Percentiles rank a stretch among this genome's conserved stretches.
Evolutionary conservation across 2,888 invertebrate genomes (phyloP).

Genomic region (Dexiosoma caninum): DNA sequence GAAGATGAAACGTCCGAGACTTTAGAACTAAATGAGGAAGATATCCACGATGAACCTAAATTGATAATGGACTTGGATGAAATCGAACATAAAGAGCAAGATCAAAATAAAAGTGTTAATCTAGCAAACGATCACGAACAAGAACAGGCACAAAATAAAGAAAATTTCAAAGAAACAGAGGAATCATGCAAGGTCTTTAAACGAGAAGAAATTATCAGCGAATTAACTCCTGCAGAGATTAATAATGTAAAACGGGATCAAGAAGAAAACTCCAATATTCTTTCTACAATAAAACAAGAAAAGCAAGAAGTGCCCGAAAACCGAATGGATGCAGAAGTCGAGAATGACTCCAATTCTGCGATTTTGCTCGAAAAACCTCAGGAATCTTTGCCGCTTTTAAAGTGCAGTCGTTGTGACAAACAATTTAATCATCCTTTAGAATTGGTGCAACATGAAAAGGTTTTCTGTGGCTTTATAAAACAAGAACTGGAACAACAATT

Average conservation of each 20-base stretch:
- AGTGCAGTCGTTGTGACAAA: slow-evolving; percentile 81
- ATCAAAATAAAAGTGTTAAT: slow-evolving; percentile 70
- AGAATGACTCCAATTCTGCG: not conserved
- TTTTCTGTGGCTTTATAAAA: slow-evolving; percentile 79
- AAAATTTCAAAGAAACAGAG: slow-evolving; percentile 34
- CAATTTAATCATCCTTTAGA: slow-evolving; percentile 81
- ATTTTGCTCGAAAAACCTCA: not conserved
- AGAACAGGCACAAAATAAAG: slow-evolving; percentile 69
- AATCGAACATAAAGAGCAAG: slow-evolving; percentile 79
- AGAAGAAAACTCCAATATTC: slow-evolving; percentile 70
- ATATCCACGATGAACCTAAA: slow-evolving; percentile 79
- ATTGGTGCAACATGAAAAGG: slow-evolving; percentile 86
- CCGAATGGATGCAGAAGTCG: not conserved
- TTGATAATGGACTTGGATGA: slow-evolving; percentile 85
- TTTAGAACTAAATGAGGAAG: slow-evolving; percentile 66
- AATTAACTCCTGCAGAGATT: not conserved
- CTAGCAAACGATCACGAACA: slow-evolving; percentile 69
- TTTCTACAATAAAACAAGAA: slow-evolving; percentile 36
- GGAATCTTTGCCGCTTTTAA: slow-evolving; percentile 65
- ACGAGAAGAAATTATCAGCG: slow-evolving; percentile 40
- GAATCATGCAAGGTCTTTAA: slow-evolving; percentile 71
- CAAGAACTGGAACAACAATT: slow-evolving; percentile 83
- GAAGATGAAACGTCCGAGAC: slow-evolving; percentile 47
- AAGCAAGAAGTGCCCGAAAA: slow-evolving; percentile 31
- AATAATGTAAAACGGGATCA: not conserved